Evolutionary conservation across 1,140 invertebrate species (phyloP).

Genomic region (Lucilia sericata): DNA sequence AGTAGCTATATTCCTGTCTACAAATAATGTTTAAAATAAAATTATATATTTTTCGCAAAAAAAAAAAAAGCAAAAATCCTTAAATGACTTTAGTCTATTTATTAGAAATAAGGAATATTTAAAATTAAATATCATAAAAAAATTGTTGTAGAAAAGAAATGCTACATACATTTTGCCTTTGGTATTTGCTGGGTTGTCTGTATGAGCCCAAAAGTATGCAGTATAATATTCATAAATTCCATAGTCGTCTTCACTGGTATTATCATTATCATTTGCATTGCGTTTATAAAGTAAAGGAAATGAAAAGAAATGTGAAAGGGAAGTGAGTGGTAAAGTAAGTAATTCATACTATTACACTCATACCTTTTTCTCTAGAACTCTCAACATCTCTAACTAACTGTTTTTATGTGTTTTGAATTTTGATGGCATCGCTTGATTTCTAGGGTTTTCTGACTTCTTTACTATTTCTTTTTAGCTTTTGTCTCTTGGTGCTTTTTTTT

Average conservation of each 20-base stretch:
- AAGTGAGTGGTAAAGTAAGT: background rate
- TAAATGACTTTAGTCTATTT: too few species aligned
- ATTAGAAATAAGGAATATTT: too few species aligned
- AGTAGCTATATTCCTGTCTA: too few species aligned
- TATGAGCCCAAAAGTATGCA: conserved; percentile 1
- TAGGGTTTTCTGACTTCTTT: background rate
- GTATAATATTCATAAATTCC: background rate
- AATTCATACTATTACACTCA: background rate
- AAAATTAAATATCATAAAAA: too few species aligned
- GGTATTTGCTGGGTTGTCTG: background rate
- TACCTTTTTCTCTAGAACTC: too few species aligned
- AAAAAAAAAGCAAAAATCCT: too few species aligned
- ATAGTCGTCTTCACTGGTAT: background rate
- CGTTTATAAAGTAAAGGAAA: background rate
- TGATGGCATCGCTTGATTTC: background rate
- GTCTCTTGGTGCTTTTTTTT: background rate
- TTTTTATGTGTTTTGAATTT: conserved; percentile 12
- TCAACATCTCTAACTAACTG: background rate
- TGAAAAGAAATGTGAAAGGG: background rate
- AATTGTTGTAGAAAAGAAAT: too few species aligned
- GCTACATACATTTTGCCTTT: too few species aligned
- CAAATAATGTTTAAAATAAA: too few species aligned
- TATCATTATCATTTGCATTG: background rate
- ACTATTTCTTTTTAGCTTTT: background rate
- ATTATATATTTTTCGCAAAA: too few species aligned